These are phyloP conservation scores for Cylloceria caligata DNA, from an alignment of 2,888 invertebrate species.

Conservation along the genomic window DNA sequence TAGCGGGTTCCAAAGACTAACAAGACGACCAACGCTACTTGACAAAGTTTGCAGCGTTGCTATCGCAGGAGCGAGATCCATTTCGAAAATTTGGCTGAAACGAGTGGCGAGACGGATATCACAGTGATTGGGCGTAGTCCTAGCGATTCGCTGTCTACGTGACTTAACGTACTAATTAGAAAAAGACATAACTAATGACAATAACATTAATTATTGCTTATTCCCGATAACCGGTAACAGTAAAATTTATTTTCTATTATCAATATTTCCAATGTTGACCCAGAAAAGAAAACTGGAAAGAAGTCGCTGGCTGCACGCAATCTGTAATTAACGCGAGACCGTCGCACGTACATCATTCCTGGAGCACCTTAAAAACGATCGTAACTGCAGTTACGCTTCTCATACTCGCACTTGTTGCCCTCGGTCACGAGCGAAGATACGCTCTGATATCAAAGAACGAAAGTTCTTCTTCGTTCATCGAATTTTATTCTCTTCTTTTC, in stretches of 20 bases:
- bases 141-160: no score
- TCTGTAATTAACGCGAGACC: constrained; percentile 59
- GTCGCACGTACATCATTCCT: constrained; percentile 63
- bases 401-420: not conserved
- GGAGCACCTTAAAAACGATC: constrained; percentile 43
- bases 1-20: constrained; percentile 49
- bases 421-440: constrained; percentile 39
- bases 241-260: not conserved
- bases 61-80: constrained; percentile 16
- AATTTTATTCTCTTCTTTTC: not conserved
- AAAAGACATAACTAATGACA: not conserved
- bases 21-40: not conserved
- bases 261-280: not conserved
- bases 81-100: constrained; percentile 52
- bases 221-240: not conserved
- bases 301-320: constrained; percentile 51
- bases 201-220: not conserved
- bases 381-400: constrained; percentile 45
- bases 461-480: constrained; percentile 38
- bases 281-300: constrained; percentile 16
- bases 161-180: not conserved
- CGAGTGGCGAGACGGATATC: not conserved
- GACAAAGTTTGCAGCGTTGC: not conserved
- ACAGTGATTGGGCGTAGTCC: not conserved
- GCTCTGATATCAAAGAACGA: constrained; percentile 46